A percentile compares a stretch with the other conserved stretches of the same genome.
Evolutionary conservation across 2,113 vertebrate species (phyloP).

Genomic region (Axis porcinus): DNA sequence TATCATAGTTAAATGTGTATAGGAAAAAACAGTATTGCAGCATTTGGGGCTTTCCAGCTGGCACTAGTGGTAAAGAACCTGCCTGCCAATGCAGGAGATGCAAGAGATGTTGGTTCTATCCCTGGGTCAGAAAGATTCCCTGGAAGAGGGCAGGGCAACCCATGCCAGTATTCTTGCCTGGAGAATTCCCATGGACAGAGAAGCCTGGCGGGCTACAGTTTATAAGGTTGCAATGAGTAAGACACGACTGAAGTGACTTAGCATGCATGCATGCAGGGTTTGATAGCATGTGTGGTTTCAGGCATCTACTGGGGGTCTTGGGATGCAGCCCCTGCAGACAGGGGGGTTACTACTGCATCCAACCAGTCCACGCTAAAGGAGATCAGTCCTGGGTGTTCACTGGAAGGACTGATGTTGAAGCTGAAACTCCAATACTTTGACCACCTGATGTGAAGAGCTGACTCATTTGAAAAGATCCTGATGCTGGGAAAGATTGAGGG

Average conservation of each 20-base stretch:
- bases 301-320: neutral
- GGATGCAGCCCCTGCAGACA: neutral
- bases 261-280: neutral
- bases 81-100: neutral
- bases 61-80: neutral
- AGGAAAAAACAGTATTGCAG: neutral
- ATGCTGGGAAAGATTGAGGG: neutral
- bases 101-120: neutral
- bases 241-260: neutral
- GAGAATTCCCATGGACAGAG: neutral
- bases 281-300: neutral
- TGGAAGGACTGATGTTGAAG: neutral
- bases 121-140: neutral
- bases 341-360: neutral
- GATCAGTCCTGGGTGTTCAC: neutral
- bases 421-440: neutral
- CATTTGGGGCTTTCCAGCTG: neutral
- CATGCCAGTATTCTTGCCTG: neutral
- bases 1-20: neutral
- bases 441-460: neutral
- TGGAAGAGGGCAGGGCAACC: neutral
- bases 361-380: neutral
- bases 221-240: accelerated
- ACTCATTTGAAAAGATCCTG: neutral
- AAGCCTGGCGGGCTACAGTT: neutral